Conservation (phyloP, 1,140 invertebrate genomes). For the Papilio helenus region DNA sequence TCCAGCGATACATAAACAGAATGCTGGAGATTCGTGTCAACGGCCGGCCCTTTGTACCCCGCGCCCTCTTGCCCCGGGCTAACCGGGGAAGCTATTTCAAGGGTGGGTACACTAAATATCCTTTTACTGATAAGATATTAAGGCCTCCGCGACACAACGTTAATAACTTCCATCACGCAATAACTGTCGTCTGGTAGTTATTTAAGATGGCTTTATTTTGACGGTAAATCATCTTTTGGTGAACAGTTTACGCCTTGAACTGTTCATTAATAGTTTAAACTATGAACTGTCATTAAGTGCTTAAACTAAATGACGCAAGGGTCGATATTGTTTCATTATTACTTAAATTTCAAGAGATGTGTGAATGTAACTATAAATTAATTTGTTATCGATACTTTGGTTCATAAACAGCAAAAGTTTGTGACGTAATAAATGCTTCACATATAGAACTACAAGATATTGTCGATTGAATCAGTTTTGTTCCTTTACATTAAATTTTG, state of each 20-base stretch:
- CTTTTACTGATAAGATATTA: constrained; percentile 68
- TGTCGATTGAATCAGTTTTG: not conserved
- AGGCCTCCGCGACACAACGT: constrained; percentile 64
- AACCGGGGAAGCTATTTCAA: constrained; percentile 62
- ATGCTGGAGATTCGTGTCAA: constrained; percentile 77
- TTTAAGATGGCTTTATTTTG: constrained; percentile 64
- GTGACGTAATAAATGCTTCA: too few species aligned
- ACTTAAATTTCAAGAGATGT: not conserved
- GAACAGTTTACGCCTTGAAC: constrained; percentile 8
- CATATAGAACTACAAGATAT: not conserved
- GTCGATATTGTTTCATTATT: constrained; percentile 5
- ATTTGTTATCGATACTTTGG: not conserved
- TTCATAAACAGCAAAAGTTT: too few species aligned
- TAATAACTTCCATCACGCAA: constrained; percentile 69
- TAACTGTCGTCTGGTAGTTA: constrained; percentile 51
- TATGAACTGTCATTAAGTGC: constrained; percentile 6
- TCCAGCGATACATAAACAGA: constrained; percentile 75
- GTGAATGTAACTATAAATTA: not conserved
- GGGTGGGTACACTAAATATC: constrained; percentile 65
- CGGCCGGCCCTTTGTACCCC: constrained; percentile 65
- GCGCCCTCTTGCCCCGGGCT: constrained; percentile 44
- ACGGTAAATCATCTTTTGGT: constrained; percentile 57
- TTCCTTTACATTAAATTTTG: not conserved
- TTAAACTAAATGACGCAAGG: not conserved
- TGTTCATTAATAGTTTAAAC: constrained; percentile 9